A percentile compares a stretch with the other conserved stretches of the same genome.
Evolutionary conservation across 2,113 vertebrate genomes (phyloP).

Genomic region (Eira barbara): DNA sequence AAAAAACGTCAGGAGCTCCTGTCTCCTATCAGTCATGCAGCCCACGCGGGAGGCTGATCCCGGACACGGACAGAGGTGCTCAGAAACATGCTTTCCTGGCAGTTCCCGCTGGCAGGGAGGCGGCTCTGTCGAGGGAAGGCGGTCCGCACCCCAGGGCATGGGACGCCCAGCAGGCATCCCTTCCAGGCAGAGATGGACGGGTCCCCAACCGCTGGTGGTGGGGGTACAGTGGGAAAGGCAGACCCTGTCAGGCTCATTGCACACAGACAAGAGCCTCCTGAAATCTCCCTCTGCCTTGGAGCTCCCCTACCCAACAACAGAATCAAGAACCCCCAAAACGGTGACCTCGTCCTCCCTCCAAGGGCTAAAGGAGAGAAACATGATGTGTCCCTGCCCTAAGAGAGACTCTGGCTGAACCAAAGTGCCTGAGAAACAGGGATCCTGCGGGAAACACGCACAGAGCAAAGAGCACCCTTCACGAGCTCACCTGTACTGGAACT

Average conservation of each 20-base stretch:
- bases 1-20: not conserved
- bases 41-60: not conserved
- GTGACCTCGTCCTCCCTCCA: not conserved
- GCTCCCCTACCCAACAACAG: not conserved
- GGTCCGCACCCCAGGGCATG: not conserved
- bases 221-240: not conserved
- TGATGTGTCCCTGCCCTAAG: not conserved
- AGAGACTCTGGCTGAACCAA: slow-evolving; percentile 25
- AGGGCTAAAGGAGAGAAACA: not conserved
- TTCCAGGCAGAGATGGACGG: accelerated
- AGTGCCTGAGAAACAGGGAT: not conserved
- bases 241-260: not conserved
- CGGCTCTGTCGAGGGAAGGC: not conserved
- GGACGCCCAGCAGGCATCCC: not conserved
- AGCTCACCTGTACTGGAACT: slow-evolving; percentile 11
- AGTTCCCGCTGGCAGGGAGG: not conserved
- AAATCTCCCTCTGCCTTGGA: not conserved
- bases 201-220: not conserved
- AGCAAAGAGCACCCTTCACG: not conserved
- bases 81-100: not conserved
- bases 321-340: not conserved
- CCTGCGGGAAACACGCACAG: not conserved
- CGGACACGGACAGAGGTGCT: accelerated
- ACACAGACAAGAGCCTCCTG: not conserved
- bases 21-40: not conserved